Conservation (phyloP, 2,113 vertebrate genomes). For the Antidorcas marsupialis region DNA sequence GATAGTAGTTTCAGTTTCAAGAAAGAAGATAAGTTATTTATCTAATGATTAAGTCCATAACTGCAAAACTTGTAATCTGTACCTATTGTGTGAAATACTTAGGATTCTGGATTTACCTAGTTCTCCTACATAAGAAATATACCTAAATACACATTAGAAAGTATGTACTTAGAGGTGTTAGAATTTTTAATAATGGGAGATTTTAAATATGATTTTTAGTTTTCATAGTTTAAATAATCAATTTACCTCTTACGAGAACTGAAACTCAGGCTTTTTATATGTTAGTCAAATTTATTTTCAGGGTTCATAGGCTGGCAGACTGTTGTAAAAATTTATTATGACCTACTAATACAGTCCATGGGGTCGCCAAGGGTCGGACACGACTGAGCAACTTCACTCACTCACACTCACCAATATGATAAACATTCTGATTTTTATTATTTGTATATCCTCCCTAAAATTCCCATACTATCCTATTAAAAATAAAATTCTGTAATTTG, state of each 20-base stretch:
- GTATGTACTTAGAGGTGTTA: neutral
- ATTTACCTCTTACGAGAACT: conserved; percentile 19
- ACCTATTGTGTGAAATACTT: neutral
- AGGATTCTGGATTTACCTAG: neutral
- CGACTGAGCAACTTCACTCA: too few relatives aligned
- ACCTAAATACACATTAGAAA: neutral
- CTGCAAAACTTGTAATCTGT: neutral
- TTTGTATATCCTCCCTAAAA: conserved; percentile 31
- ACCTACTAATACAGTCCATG: neutral
- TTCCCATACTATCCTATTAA: conserved; percentile 25
- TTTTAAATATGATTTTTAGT: conserved; percentile 44
- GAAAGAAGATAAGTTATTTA: neutral
- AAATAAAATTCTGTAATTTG: conserved; percentile 51
- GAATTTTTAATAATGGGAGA: conserved; percentile 13
- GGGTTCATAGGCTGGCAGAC: conserved; percentile 38
- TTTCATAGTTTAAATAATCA: conserved; percentile 22
- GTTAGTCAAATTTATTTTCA: conserved; percentile 63
- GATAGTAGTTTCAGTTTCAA: neutral
- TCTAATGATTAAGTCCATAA: neutral
- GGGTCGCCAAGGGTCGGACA: too few relatives aligned
- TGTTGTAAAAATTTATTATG: conserved; percentile 57
- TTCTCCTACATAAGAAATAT: neutral
- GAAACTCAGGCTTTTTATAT: conserved; percentile 31
- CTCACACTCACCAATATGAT: conserved; percentile 25
- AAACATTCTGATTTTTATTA: conserved; percentile 53